Conservation (phyloP, 37 sponge, comb jelly and placozoan genomes). For the Mnemiopsis leidyi region DNA sequence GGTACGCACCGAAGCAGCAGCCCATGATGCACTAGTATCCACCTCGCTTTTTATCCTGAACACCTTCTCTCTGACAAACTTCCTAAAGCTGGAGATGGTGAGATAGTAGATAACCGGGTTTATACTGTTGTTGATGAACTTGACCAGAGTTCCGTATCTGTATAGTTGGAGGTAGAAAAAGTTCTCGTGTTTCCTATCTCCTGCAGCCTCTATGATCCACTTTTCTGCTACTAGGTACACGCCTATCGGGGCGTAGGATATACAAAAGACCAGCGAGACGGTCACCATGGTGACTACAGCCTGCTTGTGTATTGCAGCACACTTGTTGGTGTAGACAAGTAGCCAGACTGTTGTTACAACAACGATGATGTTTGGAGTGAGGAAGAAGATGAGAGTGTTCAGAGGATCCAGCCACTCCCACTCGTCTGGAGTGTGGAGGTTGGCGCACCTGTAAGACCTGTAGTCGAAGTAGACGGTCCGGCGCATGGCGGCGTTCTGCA, state of each 20-base stretch:
- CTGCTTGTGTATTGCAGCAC: not conserved
- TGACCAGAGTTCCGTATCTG: not conserved
- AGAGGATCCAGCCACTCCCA: conserved; percentile 59
- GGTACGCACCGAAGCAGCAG: too few species aligned
- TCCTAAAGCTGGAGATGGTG: conserved; percentile 5
- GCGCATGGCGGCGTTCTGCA: not conserved
- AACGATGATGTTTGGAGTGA: conserved; percentile 6
- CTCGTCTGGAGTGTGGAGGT: not conserved
- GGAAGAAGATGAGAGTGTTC: not conserved
- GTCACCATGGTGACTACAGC: conserved; percentile 19
- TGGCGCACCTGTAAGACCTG: conserved; percentile 30
- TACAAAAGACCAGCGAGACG: not conserved
- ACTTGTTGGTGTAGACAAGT: conserved; percentile 7
- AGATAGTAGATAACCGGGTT: conserved; percentile 13
- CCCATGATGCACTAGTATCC: too few species aligned
- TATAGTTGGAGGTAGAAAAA: not conserved
- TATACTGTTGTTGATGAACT: conserved; percentile 4
- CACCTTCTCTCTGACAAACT: conserved; percentile 2
- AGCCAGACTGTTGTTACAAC: not conserved
- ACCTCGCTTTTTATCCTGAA: not conserved
- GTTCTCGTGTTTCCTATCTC: not conserved
- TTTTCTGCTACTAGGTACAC: not conserved
- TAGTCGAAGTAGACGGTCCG: conserved; percentile 1
- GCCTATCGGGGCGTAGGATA: conserved; percentile 23
- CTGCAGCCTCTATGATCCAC: conserved; percentile 1